These are phyloP conservation scores for Standfussiana lucernea DNA, from an alignment of 2,888 invertebrate genomes.

Conservation along the genomic window DNA sequence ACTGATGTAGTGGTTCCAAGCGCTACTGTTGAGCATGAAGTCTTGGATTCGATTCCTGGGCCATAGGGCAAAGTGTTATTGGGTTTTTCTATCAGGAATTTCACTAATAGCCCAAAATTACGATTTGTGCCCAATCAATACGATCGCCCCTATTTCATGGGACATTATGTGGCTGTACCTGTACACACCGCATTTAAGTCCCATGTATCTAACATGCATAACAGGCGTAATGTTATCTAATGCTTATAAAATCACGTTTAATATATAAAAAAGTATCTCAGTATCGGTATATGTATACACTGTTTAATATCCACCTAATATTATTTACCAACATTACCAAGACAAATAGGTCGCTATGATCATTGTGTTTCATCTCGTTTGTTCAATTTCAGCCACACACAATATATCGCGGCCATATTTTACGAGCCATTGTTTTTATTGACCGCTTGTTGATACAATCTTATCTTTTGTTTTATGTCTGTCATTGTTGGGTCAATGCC, in stretches of 20 bases:
- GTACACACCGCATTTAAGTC: too few species aligned
- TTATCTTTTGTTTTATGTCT: conserved; percentile 50
- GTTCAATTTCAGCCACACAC: conserved; percentile 37
- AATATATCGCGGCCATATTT: conserved; percentile 46
- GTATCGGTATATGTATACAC: neutral
- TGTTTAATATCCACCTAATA: neutral
- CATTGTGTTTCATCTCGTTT: conserved; percentile 27
- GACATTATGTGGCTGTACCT: neutral
- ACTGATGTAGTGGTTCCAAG: neutral
- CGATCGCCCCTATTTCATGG: neutral
- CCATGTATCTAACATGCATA: too few species aligned
- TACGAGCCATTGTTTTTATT: conserved; percentile 52
- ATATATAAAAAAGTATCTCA: neutral
- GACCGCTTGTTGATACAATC: conserved; percentile 46
- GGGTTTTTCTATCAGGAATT: neutral
- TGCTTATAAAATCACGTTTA: neutral
- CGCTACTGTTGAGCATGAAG: neutral
- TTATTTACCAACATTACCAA: conserved; percentile 7
- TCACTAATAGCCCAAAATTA: neutral
- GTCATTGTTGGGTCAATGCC: conserved; percentile 43
- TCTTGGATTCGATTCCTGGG: neutral
- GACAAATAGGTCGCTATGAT: conserved; percentile 6
- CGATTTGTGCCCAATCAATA: neutral
- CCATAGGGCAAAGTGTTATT: neutral
- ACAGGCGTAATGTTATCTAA: neutral